Evolutionary conservation across 2,888 invertebrate genomes (phyloP), one percentile per base, ranked within the genome.

Genomic region (Apamea monoglypha): DNA sequence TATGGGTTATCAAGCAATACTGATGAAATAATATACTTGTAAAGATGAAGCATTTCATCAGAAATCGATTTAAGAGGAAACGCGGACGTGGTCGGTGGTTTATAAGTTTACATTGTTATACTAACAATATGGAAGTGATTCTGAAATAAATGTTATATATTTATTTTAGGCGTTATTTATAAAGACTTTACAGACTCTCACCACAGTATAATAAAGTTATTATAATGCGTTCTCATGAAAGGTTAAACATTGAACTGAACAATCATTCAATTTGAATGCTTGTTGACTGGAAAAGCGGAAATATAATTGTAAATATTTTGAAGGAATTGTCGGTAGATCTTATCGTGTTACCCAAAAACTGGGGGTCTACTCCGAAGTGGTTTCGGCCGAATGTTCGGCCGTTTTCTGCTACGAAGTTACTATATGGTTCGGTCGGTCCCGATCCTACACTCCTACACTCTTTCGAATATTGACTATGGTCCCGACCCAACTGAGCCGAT

Each of bases 221-320:
- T 53, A 53, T 3, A 53, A 53, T 25, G 2, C 10, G 53, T 21
- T 53, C 16, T 8, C 67, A 29, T 29, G 21, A 21, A 71, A 71
- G 16, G 40, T 50, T 21, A 32, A 21, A 4, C 12, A 40, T 21
- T 50, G 6, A 21, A 40, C 32, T 64, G 18, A n/a, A 53, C 50
- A 21, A 50, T 50, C 50, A 50, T 50, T n/a, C 8, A 44, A 44
- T 32, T 14, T 18, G 25, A 73, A 36, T 4, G 16, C 36, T 76
- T 21, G 61, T 76, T 61, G 16, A 21, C 12, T 12, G 29, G 2
- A 50, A 76, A 63, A 36, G 36, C 18, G 50, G 40, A 50, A 63
- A 76, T 2, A 5, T 21, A 29, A 29, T 63, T 50, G 36, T 29
- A 63, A 76, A 76, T 76, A 36, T 76, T 76, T 14, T n/a, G 29